These are phyloP conservation scores for Diphyllodes magnificus DNA, from an alignment of 2,113 vertebrate genomes.

Conservation along the genomic window DNA sequence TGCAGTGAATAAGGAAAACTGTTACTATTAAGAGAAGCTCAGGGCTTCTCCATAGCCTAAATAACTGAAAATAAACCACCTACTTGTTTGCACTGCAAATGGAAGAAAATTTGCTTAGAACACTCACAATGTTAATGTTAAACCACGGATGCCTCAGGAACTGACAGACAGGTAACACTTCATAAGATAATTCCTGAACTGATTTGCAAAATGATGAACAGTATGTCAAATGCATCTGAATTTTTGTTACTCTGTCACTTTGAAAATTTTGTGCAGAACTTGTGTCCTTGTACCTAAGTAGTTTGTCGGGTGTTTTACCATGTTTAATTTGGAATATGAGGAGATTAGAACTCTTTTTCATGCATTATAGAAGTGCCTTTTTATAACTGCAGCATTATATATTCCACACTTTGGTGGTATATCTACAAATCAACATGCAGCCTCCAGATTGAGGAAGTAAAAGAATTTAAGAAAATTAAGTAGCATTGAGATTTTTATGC, in stretches of 20 bases:
- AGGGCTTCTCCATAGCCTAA: background rate
- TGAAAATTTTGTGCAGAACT: background rate
- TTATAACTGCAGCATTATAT: background rate
- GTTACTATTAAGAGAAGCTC: background rate
- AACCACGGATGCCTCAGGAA: background rate
- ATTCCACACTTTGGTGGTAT: background rate
- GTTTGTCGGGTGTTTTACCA: background rate
- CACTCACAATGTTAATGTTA: background rate
- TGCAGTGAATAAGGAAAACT: background rate
- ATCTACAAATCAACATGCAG: background rate
- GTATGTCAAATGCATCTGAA: background rate
- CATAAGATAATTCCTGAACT: background rate
- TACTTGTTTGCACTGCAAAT: background rate
- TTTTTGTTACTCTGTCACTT: background rate
- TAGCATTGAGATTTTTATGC: background rate
- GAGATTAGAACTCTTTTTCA: background rate
- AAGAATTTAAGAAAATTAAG: background rate
- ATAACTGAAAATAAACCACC: background rate
- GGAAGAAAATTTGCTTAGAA: background rate
- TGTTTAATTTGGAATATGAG: background rate
- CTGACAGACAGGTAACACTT: background rate
- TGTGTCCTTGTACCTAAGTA: background rate
- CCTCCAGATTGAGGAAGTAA: background rate
- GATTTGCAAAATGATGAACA: background rate
- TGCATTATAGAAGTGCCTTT: background rate